These are phyloP conservation scores for Dicerorhinus sumatrensis DNA, from an alignment of 2,113 vertebrate genomes.

Conservation along the genomic window DNA sequence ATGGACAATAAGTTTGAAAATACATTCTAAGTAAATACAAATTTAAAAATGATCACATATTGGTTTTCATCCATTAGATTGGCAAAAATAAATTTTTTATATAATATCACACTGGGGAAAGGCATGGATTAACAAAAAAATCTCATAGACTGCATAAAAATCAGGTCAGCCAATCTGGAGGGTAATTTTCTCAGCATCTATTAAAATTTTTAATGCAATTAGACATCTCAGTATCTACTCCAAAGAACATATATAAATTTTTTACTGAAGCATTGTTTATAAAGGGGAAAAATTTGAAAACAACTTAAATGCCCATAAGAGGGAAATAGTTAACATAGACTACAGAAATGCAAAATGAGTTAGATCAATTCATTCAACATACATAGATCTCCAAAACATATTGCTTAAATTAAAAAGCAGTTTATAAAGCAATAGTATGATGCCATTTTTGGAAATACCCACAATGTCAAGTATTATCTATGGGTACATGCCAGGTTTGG, in stretches of 20 bases:
- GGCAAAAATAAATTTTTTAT: neutral
- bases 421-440: neutral
- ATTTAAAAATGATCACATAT: neutral
- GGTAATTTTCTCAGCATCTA: conserved; percentile 1
- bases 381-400: neutral
- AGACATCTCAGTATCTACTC: neutral
- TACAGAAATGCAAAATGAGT: neutral
- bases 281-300: neutral
- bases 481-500: neutral
- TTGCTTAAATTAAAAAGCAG: neutral
- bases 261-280: neutral
- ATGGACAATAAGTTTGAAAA: neutral
- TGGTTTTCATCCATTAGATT: neutral
- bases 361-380: neutral
- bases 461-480: neutral
- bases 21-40: neutral
- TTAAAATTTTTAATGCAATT: neutral
- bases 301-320: neutral
- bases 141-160: conserved; percentile 11
- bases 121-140: neutral
- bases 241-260: neutral
- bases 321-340: neutral
- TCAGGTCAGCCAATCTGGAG: neutral
- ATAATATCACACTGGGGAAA: neutral
- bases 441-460: neutral